phyloP scores from a whole-genome alignment of 1,140 invertebrate genomes.

The Telenomus remus region DNA sequence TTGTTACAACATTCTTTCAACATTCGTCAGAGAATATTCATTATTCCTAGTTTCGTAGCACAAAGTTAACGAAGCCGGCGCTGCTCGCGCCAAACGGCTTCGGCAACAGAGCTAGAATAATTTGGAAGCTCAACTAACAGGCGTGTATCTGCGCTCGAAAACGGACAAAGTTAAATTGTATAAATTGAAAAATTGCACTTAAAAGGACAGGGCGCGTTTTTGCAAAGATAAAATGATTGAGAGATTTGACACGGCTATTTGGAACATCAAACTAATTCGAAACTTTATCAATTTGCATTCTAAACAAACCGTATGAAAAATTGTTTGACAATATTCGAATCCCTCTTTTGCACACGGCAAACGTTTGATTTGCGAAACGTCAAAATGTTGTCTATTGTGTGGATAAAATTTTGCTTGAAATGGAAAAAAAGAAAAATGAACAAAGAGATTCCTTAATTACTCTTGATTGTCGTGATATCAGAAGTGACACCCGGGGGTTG shows the following conservation, averaged over 20 bases:
- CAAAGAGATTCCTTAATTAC: slow-evolving; percentile 28
- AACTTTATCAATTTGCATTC: neutral
- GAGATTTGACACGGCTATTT: neutral
- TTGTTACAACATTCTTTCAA: slow-evolving; percentile 18
- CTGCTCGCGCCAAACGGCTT: slow-evolving; percentile 29
- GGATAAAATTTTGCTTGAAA: neutral
- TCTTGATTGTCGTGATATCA: slow-evolving; percentile 40
- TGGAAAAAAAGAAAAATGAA: neutral
- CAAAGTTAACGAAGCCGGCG: slow-evolving; percentile 42
- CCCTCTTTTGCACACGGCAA: too few species aligned
- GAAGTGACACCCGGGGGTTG: slow-evolving; percentile 31
- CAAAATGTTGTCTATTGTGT: too few species aligned
- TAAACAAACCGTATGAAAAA: neutral
- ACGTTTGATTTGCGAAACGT: too few species aligned
- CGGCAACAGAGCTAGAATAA: slow-evolving; percentile 35
- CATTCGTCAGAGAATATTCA: slow-evolving; percentile 33
- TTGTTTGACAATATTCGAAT: too few species aligned
- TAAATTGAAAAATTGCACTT: slow-evolving; percentile 21
- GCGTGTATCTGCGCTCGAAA: slow-evolving; percentile 10
- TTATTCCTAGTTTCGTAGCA: slow-evolving; percentile 24
- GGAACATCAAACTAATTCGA: neutral
- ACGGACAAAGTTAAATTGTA: slow-evolving; percentile 21
- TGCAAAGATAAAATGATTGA: neutral
- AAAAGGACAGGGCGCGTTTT: neutral
- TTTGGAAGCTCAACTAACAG: slow-evolving; percentile 29